Evolutionary conservation across 2,113 vertebrate species (phyloP).

Genomic region (Eonycteris spelaea): DNA sequence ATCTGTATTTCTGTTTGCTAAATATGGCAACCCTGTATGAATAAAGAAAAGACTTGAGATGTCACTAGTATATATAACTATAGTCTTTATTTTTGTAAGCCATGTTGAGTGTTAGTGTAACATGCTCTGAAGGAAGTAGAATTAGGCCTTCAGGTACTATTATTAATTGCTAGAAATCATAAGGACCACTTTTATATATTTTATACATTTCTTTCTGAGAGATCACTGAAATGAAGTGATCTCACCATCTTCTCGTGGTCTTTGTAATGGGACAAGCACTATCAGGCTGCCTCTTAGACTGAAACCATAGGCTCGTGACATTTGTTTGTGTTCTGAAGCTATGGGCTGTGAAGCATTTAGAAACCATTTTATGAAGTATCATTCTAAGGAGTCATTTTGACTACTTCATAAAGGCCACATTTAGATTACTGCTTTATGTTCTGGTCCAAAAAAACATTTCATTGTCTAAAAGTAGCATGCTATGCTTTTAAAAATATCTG

Average conservation of each 20-base stretch:
- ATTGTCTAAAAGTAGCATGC: neutral
- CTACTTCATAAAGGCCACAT: neutral
- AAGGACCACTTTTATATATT: neutral
- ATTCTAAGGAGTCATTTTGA: neutral
- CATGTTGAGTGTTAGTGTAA: neutral
- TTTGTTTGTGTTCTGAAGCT: neutral
- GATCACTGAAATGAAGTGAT: neutral
- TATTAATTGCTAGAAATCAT: neutral
- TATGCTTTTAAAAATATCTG: neutral
- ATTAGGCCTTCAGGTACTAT: neutral
- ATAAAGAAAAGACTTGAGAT: neutral
- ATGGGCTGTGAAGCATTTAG: neutral
- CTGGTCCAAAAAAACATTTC: neutral
- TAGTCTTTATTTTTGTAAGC: neutral
- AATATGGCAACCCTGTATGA: neutral
- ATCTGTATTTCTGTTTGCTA: neutral
- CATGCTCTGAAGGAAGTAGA: neutral
- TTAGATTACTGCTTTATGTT: neutral
- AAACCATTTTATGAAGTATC: slow-evolving; percentile 25
- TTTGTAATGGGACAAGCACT: neutral
- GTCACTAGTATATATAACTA: neutral
- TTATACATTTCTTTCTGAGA: neutral
- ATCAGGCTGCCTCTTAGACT: neutral
- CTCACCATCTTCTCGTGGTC: neutral
- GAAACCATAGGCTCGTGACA: neutral